A percentile compares a stretch with the other conserved stretches of the same genome.
Evolutionary conservation across 2,113 vertebrate species (phyloP).

Genomic region (Kryptolebias marmoratus): DNA sequence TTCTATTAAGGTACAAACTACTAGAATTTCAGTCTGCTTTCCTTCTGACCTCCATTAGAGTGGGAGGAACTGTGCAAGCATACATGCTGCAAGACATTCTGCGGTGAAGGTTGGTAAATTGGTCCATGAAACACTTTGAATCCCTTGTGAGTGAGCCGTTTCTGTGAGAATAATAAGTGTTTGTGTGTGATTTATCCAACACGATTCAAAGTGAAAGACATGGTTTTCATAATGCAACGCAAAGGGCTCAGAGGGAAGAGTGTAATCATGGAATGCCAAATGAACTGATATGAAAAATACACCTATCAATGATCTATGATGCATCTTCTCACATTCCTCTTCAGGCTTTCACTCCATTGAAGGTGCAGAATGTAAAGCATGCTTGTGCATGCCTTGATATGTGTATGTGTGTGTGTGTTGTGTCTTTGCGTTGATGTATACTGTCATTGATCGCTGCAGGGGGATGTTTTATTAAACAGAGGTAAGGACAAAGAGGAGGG

Average conservation of each 20-base stretch:
- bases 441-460: constrained; percentile 47
- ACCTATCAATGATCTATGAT: constrained; percentile 8
- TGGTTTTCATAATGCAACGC: constrained; percentile 40
- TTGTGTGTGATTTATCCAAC: neutral
- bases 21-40: neutral
- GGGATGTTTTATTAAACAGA: constrained; percentile 72
- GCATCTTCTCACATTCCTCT: constrained; percentile 22
- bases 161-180: neutral
- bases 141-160: constrained; percentile 1
- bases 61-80: constrained; percentile 21
- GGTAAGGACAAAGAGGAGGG: constrained; percentile 20
- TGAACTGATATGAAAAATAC: constrained; percentile 11
- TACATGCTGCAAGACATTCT: constrained; percentile 9
- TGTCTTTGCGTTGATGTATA: constrained; percentile 21
- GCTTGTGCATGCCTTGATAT: neutral
- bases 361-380: constrained; percentile 46
- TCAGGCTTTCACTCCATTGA: constrained; percentile 5
- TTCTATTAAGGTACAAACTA: neutral
- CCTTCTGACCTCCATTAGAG: constrained; percentile 29
- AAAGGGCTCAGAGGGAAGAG: constrained; percentile 11
- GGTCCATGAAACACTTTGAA: constrained; percentile 17
- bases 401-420: constrained; percentile 22
- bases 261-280: neutral
- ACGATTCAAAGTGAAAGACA: constrained; percentile 19
- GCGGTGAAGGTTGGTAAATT: constrained; percentile 14